phyloP scores from a whole-genome alignment of 2,113 vertebrate species.

The Corynorhinus townsendii region DNA sequence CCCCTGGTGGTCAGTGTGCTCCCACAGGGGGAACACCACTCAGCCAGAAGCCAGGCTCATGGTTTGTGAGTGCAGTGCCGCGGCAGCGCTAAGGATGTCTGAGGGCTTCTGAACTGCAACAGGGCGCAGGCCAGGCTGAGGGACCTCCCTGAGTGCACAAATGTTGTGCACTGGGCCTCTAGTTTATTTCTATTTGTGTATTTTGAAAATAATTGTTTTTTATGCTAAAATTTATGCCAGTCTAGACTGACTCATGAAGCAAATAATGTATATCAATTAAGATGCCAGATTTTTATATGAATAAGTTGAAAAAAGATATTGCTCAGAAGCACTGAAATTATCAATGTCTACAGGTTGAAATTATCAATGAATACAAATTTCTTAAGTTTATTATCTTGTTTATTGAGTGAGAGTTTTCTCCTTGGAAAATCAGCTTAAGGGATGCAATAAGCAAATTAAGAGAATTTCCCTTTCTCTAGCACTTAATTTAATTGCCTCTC shows the following conservation, averaged over 20 bases:
- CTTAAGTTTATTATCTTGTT: background rate
- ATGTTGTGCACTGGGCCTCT: too few relatives aligned
- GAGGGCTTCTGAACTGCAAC: too few relatives aligned
- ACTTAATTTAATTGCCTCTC: background rate
- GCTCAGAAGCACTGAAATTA: background rate
- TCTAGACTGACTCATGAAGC: background rate
- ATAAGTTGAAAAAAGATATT: background rate
- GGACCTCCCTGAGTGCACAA: too few relatives aligned
- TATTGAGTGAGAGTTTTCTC: background rate
- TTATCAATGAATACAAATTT: background rate
- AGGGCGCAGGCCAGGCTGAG: too few relatives aligned
- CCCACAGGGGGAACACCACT: too few relatives aligned
- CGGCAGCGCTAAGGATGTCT: too few relatives aligned
- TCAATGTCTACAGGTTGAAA: background rate
- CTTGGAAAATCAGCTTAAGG: background rate
- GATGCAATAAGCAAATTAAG: background rate
- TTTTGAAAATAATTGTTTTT: conserved; percentile 18
- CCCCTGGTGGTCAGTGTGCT: too few relatives aligned
- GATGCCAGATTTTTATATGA: background rate
- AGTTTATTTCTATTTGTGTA: background rate
- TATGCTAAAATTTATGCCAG: background rate
- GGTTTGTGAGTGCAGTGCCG: too few relatives aligned
- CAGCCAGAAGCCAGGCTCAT: too few relatives aligned
- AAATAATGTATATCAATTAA: background rate
- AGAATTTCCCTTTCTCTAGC: background rate